phyloP scores from a whole-genome alignment of 1,140 invertebrate species.

The Sinonovacula constricta region DNA sequence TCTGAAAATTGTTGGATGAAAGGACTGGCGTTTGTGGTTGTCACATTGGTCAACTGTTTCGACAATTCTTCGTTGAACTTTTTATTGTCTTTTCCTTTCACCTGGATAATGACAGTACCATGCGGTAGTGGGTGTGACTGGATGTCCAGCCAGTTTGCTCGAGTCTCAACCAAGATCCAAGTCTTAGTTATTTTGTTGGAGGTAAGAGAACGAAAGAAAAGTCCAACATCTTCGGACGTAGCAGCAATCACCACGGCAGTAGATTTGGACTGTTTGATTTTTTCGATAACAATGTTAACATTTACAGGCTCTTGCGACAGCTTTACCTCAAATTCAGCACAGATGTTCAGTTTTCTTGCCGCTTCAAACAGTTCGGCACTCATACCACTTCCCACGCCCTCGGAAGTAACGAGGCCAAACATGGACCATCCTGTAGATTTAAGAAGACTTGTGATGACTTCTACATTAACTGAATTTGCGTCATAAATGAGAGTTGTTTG shows the following conservation, averaged over 20 bases:
- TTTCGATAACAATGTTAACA: neutral
- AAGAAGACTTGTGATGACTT: conserved; percentile 37
- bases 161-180: conserved; percentile 60
- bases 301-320: neutral
- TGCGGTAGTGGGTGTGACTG: conserved; percentile 51
- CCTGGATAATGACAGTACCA: conserved; percentile 61
- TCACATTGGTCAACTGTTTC: conserved; percentile 42
- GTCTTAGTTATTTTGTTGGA: conserved; percentile 42
- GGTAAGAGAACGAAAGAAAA: conserved; percentile 52
- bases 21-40: conserved; percentile 23
- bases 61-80: conserved; percentile 54
- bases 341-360: neutral
- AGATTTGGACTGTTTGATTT: neutral
- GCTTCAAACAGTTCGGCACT: neutral
- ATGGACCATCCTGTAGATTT: conserved; percentile 24
- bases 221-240: conserved; percentile 45
- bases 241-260: conserved; percentile 55
- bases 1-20: conserved; percentile 44
- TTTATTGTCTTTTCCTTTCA: conserved; percentile 54
- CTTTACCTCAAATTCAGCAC: neutral
- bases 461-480: conserved; percentile 7
- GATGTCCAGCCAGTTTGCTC: conserved; percentile 56
- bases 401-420: conserved; percentile 45
- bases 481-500: conserved; percentile 13
- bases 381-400: no score